Evolutionary conservation across 2,888 invertebrate species (phyloP).

Genomic region (Desoria tigrina): DNA sequence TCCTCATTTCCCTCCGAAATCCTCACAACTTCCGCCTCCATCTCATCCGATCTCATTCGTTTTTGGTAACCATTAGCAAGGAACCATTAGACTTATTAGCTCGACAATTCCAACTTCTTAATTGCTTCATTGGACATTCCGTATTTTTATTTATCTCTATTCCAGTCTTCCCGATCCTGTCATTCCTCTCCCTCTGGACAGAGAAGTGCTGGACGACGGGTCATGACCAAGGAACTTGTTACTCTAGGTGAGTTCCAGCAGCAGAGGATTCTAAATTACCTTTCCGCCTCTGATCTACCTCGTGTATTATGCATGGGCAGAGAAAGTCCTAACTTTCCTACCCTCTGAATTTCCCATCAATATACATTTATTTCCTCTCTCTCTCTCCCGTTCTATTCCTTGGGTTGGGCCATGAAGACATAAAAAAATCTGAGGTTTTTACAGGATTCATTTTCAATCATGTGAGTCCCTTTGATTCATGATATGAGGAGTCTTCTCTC

Average conservation of each 20-base stretch:
- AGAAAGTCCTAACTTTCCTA: too few relatives aligned
- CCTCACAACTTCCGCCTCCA: background rate
- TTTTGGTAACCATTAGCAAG: too few relatives aligned
- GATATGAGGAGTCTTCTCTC: constrained; percentile 14
- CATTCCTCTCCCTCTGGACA: constrained; percentile 48
- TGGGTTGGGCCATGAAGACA: constrained; percentile 6
- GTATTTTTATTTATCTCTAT: background rate
- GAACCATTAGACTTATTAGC: too few relatives aligned
- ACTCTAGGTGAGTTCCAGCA: constrained; percentile 34
- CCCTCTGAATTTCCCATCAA: too few relatives aligned
- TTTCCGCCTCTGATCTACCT: background rate
- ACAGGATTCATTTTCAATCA: constrained; percentile 26
- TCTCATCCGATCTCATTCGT: too few relatives aligned
- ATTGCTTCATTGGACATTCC: too few relatives aligned
- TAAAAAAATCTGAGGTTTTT: constrained; percentile 25
- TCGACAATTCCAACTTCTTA: too few relatives aligned
- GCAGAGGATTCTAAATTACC: constrained; percentile 5
- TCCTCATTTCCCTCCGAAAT: background rate
- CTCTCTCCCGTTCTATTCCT: too few relatives aligned
- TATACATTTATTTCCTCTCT: too few relatives aligned
- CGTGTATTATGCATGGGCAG: background rate
- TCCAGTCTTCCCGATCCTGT: constrained; percentile 46
- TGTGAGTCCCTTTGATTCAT: constrained; percentile 23
- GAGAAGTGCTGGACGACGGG: constrained; percentile 51
- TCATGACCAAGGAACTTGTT: constrained; percentile 51